A percentile compares a stretch with the other conserved stretches of the same genome.
These are phyloP conservation scores for Chelonus insularis DNA, from an alignment of 1,140 invertebrate species.

Conservation along the genomic window DNA sequence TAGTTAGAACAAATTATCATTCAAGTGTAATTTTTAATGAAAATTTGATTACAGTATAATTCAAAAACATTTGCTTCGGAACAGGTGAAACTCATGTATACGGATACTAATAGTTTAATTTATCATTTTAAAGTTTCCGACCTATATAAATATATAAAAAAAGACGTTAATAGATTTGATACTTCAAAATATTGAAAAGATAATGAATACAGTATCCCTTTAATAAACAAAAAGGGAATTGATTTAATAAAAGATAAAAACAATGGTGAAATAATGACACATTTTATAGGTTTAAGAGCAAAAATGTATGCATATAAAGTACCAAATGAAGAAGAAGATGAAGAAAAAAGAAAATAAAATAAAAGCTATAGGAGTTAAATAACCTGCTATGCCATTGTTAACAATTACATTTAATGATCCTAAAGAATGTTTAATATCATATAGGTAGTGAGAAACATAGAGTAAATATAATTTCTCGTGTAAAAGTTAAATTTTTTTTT, in stretches of 20 bases:
- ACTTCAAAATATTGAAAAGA: slow-evolving; percentile 4
- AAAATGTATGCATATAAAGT: too few species aligned
- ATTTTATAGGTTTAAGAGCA: too few species aligned
- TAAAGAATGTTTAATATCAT: too few species aligned
- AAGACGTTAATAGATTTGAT: slow-evolving; percentile 6
- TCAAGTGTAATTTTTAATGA: too few species aligned
- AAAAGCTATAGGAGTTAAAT: slow-evolving; percentile 14
- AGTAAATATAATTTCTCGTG: too few species aligned
- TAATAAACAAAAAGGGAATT: slow-evolving; percentile 1
- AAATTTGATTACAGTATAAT: too few species aligned
- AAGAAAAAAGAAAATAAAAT: background rate
- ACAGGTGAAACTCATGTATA: slow-evolving; percentile 13
- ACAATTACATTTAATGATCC: too few species aligned
- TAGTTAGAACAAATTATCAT: too few species aligned
- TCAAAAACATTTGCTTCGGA: background rate
- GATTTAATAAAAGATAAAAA: slow-evolving; percentile 8
- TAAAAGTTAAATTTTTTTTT: too few species aligned
- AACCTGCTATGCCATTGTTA: background rate
- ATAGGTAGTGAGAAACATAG: too few species aligned
- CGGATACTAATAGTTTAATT: slow-evolving; percentile 16
- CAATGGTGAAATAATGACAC: too few species aligned
- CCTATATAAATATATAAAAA: slow-evolving; percentile 13
- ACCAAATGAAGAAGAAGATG: background rate
- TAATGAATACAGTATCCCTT: slow-evolving; percentile 4
- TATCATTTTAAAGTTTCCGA: slow-evolving; percentile 12